Evolutionary conservation across 2,888 invertebrate species (phyloP), one percentile per base, ranked within the genome.

Genomic region (Sturmia bella): DNA sequence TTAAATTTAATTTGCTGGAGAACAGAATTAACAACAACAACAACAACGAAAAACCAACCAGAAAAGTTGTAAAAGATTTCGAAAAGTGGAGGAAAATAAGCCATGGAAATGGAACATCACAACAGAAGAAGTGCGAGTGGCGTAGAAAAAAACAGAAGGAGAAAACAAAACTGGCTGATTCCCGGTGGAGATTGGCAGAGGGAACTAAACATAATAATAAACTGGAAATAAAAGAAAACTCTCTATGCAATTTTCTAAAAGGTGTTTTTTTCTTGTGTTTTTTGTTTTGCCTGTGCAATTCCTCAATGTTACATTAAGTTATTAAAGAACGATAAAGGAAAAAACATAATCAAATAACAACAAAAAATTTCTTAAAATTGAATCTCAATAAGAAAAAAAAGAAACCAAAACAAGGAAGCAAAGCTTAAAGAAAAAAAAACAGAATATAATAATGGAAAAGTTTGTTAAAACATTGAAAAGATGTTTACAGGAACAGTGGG

Each of bases 161-260:
- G 54, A 15, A 70, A 82, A 54, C 70, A 70, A 70, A 82, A 74
- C 70, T 78, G 70, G 13, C 13, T 54, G 39, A 82, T 78, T 78
- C 82, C 70, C 32, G 3, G 43, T 70, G 70, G 78, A 57, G 50
- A 74, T 56, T 56, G 66, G 66, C 64, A 61, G 41, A n/a, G 48
- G 66, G 24, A 72, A 68, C 43, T 52, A 19, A 66, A 54, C 45
- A 54, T 54, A 73, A 73, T 63, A 63, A 66, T 54, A 57, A 68
- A 79, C 54, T 27, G 37, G 27, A 12, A 74, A 75, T 50, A 75
- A 75, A 43, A 19, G 41, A 48, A 70, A 76, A 73, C 48, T 45
- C 54, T 76, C 68, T 11, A 21, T 78, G 74, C 74, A 82, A 77
- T 78, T 78, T 77, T 69, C 77, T 69, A 77, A 85, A 86, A 86